phyloP scores from a whole-genome alignment of 2,113 vertebrate species.

The Eira barbara region DNA sequence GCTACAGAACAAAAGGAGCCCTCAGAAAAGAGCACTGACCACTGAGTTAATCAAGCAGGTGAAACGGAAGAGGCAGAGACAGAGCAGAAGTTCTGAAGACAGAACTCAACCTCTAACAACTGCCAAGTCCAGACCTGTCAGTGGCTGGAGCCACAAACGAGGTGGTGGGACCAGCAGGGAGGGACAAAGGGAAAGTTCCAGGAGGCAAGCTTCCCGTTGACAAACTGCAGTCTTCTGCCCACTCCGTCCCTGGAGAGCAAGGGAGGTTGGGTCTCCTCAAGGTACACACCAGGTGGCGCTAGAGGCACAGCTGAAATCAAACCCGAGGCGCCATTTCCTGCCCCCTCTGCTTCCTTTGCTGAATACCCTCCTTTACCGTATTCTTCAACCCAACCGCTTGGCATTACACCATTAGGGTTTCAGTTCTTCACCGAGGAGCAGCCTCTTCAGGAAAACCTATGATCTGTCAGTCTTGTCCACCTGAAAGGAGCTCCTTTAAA shows the following conservation, averaged over 20 bases:
- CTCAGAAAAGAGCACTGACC: background rate
- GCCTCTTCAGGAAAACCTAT: slow-evolving; percentile 25
- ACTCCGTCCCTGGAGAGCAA: background rate
- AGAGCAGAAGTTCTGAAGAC: background rate
- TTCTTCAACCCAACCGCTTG: background rate
- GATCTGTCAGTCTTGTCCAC: background rate
- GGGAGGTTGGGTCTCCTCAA: background rate
- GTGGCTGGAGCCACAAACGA: background rate
- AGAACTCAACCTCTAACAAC: background rate
- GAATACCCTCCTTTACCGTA: background rate
- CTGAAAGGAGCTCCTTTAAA: background rate
- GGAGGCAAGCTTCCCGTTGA: background rate
- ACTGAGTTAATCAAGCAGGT: background rate
- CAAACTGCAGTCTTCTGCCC: background rate
- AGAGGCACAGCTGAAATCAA: background rate
- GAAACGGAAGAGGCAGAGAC: background rate
- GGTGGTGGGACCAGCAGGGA: background rate
- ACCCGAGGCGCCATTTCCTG: background rate
- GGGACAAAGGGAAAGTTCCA: background rate
- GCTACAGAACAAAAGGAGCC: background rate
- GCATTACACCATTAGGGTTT: slow-evolving; percentile 6
- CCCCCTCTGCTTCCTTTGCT: background rate
- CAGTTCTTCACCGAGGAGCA: slow-evolving; percentile 29
- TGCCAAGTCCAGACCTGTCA: background rate
- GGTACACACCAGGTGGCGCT: slow-evolving; percentile 58